A percentile compares a stretch with the other conserved stretches of the same genome.
These are phyloP conservation scores for Pedetes capensis DNA, from an alignment of 2,113 vertebrate genomes.

Conservation along the genomic window DNA sequence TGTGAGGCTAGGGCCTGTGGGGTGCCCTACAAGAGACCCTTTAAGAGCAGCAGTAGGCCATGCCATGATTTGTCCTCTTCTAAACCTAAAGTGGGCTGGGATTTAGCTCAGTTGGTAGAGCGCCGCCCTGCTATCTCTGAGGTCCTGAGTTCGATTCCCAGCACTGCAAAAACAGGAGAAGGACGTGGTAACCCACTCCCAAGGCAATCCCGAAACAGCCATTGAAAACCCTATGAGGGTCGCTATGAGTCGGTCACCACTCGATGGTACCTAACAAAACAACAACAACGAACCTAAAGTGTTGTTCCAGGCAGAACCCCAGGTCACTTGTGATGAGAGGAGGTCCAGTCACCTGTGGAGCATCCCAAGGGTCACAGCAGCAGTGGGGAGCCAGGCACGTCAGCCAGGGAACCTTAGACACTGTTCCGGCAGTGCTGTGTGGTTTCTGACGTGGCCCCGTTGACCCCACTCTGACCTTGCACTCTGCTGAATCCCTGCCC, in stretches of 20 bases:
- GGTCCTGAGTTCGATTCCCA: too few species aligned
- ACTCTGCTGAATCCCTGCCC: rapidly evolving
- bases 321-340: rapidly evolving
- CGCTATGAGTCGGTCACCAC: too few species aligned
- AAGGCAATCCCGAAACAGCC: too few species aligned
- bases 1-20: not conserved
- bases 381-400: not conserved
- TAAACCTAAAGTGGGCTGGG: not conserved
- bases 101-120: too few species aligned
- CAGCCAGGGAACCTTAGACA: not conserved
- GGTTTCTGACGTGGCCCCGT: not conserved
- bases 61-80: not conserved
- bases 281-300: too few species aligned
- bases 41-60: not conserved
- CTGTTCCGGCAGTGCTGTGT: not conserved
- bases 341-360: too few species aligned
- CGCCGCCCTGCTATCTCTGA: too few species aligned
- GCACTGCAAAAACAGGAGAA: too few species aligned
- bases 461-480: not conserved
- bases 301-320: not conserved
- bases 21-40: not conserved
- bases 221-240: too few species aligned
- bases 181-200: too few species aligned
- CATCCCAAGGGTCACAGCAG: not conserved
- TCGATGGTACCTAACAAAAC: too few species aligned